Evolutionary conservation across 2,113 vertebrate genomes (phyloP), one percentile per base, ranked within the genome.

Genomic region (Oophaga pumilio): DNA sequence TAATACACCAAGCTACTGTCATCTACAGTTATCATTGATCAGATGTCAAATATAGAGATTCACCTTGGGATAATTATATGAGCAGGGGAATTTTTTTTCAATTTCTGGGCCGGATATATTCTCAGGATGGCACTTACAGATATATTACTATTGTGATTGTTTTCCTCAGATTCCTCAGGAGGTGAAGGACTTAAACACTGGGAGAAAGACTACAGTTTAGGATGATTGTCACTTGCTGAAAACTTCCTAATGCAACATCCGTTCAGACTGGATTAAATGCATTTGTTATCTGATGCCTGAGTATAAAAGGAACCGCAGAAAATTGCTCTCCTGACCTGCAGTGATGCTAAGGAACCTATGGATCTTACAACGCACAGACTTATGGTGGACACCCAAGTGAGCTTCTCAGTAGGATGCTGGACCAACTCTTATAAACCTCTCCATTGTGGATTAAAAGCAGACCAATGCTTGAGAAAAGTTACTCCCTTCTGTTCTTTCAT

Each of bases 161-260:
- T 68, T 77, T 89, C 90, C 89, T 56, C 71, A 89, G 79, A 85
- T 89, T 52, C 73, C 22, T 50, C 13, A 12, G 60, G 59, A 93
- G 49, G 56, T 74, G 53, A 28, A 84, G 90, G 57, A 86, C 69
- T 91, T 84, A 62, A 90, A 87, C 89, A 88, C 90, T 89, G 66
- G 22, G 81, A 91, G 92, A 94, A 93, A 89, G 93, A 93, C 94
- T 88, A 52, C 89, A 82, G 68, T 84, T 90, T 87, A 80, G 76
- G 87, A 91, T 92, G 88, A 79, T 6, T 82, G 90, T 92, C 92
- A 91, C 82, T 33, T 92, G 85, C 90, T 88, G 11, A 52, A 92
- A 92, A 74, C 80, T 87, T 93, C 89, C 84, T 89, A 89, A 85
- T 91, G 87, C 62, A 52, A 15, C 52, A 26, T 74, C 43, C 43